Evolutionary conservation across 2,797 vertebrate species (phyloP).

Genomic region (Peromyscus eremicus): DNA sequence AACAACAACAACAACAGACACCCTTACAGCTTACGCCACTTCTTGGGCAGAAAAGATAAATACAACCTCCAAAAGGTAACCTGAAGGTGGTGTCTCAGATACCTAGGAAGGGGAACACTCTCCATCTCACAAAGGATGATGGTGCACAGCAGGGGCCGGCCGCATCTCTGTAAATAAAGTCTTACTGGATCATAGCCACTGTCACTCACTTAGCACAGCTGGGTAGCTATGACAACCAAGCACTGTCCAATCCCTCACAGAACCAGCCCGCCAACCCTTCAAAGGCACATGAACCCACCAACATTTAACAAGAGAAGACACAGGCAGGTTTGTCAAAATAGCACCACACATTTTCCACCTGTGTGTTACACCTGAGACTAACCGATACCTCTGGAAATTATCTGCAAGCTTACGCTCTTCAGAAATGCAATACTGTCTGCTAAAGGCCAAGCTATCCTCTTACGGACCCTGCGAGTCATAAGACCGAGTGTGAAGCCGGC

Average conservation of each 20-base stretch:
- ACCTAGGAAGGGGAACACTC: neutral
- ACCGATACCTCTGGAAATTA: neutral
- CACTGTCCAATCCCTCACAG: neutral
- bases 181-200: neutral
- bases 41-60: neutral
- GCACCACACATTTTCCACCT: constrained; percentile 62
- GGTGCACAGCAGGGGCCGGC: neutral
- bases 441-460: constrained; percentile 45
- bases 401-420: constrained; percentile 45
- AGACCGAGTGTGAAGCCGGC: constrained; percentile 20
- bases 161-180: neutral
- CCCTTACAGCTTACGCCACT: neutral
- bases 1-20: neutral
- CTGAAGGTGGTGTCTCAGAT: neutral
- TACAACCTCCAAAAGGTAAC: neutral
- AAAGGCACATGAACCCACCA: neutral
- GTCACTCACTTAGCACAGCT: neutral
- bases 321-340: neutral
- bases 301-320: neutral
- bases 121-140: neutral
- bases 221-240: neutral
- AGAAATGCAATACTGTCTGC: constrained; percentile 46
- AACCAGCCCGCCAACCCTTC: neutral
- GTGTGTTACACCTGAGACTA: neutral
- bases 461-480: constrained; percentile 30